These are phyloP conservation scores for Prunella fulvescens DNA, from an alignment of 2,113 vertebrate genomes.

Conservation along the genomic window DNA sequence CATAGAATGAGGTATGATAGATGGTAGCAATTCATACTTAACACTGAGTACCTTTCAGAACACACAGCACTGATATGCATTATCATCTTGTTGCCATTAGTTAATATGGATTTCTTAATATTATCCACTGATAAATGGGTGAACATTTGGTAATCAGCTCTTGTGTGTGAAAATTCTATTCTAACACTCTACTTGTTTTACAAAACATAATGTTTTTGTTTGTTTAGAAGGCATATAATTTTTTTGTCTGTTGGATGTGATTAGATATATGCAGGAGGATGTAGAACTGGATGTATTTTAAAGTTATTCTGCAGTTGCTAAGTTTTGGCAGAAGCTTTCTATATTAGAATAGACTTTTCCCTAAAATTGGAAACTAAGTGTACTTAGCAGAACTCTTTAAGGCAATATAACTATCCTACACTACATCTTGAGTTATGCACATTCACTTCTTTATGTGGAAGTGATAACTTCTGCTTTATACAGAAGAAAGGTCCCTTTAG, in stretches of 20 bases:
- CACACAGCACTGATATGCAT: background rate
- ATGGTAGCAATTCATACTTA: slow-evolving; percentile 46
- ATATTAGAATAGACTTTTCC: slow-evolving; percentile 58
- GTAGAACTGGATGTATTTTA: slow-evolving; percentile 33
- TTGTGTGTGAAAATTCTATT: slow-evolving; percentile 7
- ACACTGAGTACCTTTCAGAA: slow-evolving; percentile 48
- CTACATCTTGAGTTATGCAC: background rate
- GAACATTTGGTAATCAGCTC: slow-evolving; percentile 10
- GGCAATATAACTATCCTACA: slow-evolving; percentile 9
- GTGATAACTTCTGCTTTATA: background rate
- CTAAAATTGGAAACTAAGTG: slow-evolving; percentile 49
- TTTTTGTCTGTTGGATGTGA: background rate
- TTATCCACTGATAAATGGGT: slow-evolving; percentile 16
- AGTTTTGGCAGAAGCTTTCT: slow-evolving; percentile 43
- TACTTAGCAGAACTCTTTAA: slow-evolving; percentile 49
- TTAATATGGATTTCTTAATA: slow-evolving; percentile 1
- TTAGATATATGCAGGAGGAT: background rate
- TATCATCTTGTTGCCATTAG: slow-evolving; percentile 14
- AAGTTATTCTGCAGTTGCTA: slow-evolving; percentile 25
- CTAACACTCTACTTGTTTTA: background rate
- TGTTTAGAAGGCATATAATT: background rate
- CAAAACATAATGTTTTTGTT: background rate
- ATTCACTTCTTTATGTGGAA: background rate
- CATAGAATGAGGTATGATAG: slow-evolving; percentile 39
- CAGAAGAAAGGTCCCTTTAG: background rate